phyloP scores from a whole-genome alignment of 2,113 vertebrate species.

The Crypturellus undulatus region DNA sequence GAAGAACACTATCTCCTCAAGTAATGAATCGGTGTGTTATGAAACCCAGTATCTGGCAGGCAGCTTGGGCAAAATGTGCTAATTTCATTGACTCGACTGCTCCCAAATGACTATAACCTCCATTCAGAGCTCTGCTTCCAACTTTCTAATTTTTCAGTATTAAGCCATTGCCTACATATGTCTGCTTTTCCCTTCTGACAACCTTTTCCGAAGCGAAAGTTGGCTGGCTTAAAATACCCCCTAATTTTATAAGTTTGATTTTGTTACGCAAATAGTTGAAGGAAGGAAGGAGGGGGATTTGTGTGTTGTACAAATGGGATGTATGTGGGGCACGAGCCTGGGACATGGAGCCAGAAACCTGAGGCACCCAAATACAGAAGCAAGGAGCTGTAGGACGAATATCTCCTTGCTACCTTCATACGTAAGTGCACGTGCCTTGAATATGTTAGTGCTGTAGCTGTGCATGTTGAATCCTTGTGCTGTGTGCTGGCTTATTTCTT shows the following conservation, averaged over 20 bases:
- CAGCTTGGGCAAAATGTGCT: conserved; percentile 38
- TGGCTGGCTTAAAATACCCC: not conserved
- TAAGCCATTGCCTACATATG: not conserved
- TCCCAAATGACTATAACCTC: not conserved
- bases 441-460: not conserved
- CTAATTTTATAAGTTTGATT: not conserved
- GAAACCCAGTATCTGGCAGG: not conserved
- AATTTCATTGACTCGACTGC: not conserved
- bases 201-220: not conserved
- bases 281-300: not conserved
- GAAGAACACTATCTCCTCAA: conserved; percentile 72
- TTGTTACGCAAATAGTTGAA: not conserved
- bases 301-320: not conserved
- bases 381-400: not conserved
- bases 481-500: not conserved
- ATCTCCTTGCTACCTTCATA: not conserved
- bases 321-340: not conserved
- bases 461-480: too few relatives aligned
- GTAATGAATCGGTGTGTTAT: conserved; percentile 68
- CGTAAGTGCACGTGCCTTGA: not conserved
- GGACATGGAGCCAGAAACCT: not conserved
- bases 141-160: not conserved
- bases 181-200: not conserved
- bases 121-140: not conserved
- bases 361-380: not conserved